Percentiles rank a stretch among this genome's conserved stretches.
These are phyloP conservation scores for Myiothlypis chrysogaster DNA, from an alignment of 2,797 vertebrate species.

Conservation along the genomic window DNA sequence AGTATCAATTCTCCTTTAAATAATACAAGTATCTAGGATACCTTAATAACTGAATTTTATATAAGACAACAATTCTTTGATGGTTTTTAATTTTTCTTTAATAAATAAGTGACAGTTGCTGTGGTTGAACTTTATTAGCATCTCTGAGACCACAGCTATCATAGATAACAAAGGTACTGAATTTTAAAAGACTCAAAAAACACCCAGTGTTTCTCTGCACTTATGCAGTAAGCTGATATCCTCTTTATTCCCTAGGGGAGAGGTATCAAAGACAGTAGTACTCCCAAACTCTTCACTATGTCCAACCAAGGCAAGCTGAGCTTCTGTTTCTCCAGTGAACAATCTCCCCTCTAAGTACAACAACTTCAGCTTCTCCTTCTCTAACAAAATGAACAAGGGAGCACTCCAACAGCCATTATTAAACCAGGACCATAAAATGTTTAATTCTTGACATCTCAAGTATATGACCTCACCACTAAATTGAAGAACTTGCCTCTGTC, in stretches of 20 bases:
- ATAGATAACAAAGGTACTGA: not conserved
- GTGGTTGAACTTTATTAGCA: not conserved
- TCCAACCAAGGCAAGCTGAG: not conserved
- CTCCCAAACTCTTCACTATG: not conserved
- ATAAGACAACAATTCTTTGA: not conserved
- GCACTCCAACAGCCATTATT: not conserved
- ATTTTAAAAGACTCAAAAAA: not conserved
- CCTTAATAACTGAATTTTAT: not conserved
- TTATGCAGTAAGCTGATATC: not conserved
- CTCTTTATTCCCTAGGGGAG: not conserved
- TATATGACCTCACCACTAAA: not conserved
- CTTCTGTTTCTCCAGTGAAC: not conserved
- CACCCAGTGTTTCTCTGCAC: not conserved
- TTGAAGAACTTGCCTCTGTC: not conserved
- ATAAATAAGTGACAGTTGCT: not conserved
- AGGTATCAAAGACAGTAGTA: not conserved
- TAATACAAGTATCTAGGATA: not conserved
- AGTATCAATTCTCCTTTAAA: not conserved
- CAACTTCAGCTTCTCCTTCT: not conserved
- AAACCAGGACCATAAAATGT: not conserved
- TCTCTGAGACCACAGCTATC: not conserved
- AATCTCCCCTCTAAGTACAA: not conserved
- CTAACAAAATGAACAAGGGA: not conserved
- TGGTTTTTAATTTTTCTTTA: accelerated
- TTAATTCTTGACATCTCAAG: not conserved